Conservation (phyloP, 1,140 invertebrate species). For the Antheraea pernyi region DNA sequence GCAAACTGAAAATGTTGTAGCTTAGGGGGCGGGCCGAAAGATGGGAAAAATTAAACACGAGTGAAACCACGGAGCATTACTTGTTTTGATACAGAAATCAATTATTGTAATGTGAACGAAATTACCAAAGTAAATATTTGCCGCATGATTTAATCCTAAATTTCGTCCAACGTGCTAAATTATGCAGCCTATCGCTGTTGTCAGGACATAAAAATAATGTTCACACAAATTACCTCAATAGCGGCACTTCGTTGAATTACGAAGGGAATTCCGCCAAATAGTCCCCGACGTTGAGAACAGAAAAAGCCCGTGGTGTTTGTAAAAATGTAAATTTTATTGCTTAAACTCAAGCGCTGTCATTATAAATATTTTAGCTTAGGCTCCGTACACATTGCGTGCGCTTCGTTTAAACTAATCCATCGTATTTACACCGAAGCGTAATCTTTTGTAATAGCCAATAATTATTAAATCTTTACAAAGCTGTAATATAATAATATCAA, state of each 20-base stretch:
- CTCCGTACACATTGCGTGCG: slow-evolving; percentile 34
- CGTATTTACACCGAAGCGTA: background rate
- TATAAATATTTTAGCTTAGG: slow-evolving; percentile 59
- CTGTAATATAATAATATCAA: no score
- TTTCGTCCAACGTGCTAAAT: background rate
- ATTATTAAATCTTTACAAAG: no score
- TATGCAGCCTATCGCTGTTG: background rate
- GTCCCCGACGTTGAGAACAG: slow-evolving; percentile 9
- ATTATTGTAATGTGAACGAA: background rate
- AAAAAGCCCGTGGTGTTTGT: slow-evolving; percentile 34
- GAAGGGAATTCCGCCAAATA: background rate
- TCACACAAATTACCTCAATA: slow-evolving; percentile 4
- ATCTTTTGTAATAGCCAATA: background rate
- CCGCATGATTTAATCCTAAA: background rate
- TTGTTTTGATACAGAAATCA: background rate
- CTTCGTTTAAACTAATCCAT: background rate
- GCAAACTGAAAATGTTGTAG: no score
- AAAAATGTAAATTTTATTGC: slow-evolving; percentile 74
- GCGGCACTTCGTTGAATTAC: slow-evolving; percentile 3
- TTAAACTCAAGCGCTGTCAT: slow-evolving; percentile 52
- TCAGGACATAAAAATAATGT: slow-evolving; percentile 1
- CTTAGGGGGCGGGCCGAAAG: no score
- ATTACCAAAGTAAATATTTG: background rate
- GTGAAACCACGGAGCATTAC: no score
- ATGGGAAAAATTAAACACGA: no score